A percentile compares a stretch with the other conserved stretches of the same genome.
Conservation (phyloP, 2,888 invertebrate genomes). For the Tetheella fluctuosa region DNA sequence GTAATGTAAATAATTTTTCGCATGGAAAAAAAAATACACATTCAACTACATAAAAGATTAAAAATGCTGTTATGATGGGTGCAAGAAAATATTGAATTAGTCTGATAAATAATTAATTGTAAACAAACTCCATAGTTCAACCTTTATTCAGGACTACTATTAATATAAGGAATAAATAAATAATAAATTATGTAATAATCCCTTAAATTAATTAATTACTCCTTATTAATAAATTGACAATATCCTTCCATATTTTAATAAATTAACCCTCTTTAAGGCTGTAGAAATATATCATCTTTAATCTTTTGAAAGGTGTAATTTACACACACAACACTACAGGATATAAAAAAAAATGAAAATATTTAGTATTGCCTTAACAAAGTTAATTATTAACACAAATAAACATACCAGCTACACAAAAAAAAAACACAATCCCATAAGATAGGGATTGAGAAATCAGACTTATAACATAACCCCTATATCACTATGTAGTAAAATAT, state of each 20-base stretch:
- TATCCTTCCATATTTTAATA: background rate
- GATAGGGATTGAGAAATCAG: background rate
- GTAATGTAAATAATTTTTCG: background rate
- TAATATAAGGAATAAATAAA: too few species aligned
- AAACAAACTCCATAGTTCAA: too few species aligned
- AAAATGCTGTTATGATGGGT: background rate
- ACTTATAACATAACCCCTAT: constrained; percentile 10
- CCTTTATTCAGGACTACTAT: too few species aligned
- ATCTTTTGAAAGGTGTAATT: too few species aligned
- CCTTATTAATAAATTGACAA: background rate
- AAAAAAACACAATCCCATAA: background rate
- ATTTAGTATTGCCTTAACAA: background rate
- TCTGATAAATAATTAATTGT: background rate
- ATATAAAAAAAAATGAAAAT: background rate
- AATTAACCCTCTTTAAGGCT: background rate
- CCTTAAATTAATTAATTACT: background rate
- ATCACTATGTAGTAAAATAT: background rate
- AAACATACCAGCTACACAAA: background rate
- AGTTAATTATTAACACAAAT: background rate
- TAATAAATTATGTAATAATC: background rate
- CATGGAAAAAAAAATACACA: background rate
- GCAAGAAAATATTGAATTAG: background rate
- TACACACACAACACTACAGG: too few species aligned
- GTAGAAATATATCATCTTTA: too few species aligned
- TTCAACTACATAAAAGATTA: background rate